Evolutionary conservation across 2,888 invertebrate genomes (phyloP).

Genomic region (Melinaea menophilus): DNA sequence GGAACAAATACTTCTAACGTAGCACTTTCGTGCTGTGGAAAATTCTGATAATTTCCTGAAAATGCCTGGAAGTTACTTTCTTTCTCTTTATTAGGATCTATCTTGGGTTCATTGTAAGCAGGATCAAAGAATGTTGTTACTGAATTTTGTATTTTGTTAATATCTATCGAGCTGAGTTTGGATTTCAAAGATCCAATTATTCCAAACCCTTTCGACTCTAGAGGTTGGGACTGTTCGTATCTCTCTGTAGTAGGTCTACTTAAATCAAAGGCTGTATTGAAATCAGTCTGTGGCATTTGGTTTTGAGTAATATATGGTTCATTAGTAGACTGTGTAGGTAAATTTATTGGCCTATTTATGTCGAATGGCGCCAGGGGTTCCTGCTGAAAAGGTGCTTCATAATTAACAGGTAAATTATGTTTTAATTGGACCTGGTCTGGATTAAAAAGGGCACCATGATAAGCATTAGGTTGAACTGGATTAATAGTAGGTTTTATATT

Average conservation of each 20-base stretch:
- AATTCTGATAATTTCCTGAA: constrained; percentile 15
- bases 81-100: constrained; percentile 33
- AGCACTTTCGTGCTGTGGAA: constrained; percentile 25
- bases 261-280: constrained; percentile 60
- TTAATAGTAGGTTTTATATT: constrained; percentile 57
- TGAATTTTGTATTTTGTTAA: constrained; percentile 68
- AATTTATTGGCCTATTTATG: constrained; percentile 35
- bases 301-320: constrained; percentile 33
- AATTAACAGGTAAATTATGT: constrained; percentile 34
- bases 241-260: constrained; percentile 53
- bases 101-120: constrained; percentile 53
- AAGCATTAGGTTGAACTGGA: constrained; percentile 42
- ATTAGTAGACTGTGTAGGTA: constrained; percentile 30
- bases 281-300: constrained; percentile 36
- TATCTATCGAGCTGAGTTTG: constrained; percentile 64
- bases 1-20: constrained; percentile 32
- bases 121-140: constrained; percentile 74
- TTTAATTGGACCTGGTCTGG: constrained; percentile 37
- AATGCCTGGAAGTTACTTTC: constrained; percentile 23
- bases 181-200: constrained; percentile 72
- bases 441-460: constrained; percentile 56
- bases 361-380: constrained; percentile 34
- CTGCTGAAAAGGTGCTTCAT: constrained; percentile 23
- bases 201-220: constrained; percentile 58
- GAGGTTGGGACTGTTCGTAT: constrained; percentile 43